These are phyloP conservation scores for Tamias sibiricus DNA, from an alignment of 2,113 vertebrate genomes.

Conservation along the genomic window DNA sequence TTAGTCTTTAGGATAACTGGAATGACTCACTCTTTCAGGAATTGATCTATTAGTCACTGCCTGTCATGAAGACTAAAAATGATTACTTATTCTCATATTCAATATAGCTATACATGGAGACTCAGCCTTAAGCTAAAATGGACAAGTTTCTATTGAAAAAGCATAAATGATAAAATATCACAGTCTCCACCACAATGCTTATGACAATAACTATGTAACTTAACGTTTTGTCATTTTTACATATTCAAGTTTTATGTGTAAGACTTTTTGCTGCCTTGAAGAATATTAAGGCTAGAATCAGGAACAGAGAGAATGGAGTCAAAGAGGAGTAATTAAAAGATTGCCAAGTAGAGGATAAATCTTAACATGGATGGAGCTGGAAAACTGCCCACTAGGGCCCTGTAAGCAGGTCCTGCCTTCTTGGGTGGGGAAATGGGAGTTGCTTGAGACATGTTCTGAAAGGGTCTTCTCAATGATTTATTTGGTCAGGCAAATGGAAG, in stretches of 20 bases:
- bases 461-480: neutral
- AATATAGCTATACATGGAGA: neutral
- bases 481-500: neutral
- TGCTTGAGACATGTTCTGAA: neutral
- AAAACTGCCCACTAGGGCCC: neutral
- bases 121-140: neutral
- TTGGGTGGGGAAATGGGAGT: neutral
- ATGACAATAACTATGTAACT: neutral
- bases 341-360: neutral
- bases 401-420: neutral
- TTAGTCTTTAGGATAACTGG: neutral
- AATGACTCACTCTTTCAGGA: neutral
- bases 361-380: neutral
- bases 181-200: neutral
- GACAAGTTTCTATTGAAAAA: neutral
- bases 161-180: neutral
- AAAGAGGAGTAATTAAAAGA: neutral
- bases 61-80: slow-evolving; percentile 25
- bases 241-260: neutral
- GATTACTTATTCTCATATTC: neutral
- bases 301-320: neutral
- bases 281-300: neutral
- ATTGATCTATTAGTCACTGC: neutral
- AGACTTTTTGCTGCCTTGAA: slow-evolving; percentile 2
- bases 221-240: neutral